Conservation (phyloP, 30 jellyfish, hydroid and myxozoan species). For the Pseudorhiza aurosa region DNA sequence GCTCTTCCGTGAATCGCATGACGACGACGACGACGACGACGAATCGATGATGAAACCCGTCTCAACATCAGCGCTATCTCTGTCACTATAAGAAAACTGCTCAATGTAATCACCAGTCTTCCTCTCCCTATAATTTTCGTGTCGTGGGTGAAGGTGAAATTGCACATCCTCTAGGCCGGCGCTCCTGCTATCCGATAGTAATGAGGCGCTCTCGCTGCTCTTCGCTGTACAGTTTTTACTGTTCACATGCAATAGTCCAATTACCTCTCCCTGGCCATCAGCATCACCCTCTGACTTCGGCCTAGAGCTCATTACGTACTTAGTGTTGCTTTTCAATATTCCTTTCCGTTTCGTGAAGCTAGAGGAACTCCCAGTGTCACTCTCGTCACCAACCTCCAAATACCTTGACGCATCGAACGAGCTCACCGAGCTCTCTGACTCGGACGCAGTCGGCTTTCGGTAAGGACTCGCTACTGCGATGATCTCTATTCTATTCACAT, state of each 20-base stretch:
- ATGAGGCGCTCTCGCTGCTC: constrained; percentile 2
- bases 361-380: constrained; percentile 55
- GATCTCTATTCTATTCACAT: constrained; percentile 43
- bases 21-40: constrained; percentile 27
- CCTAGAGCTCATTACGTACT: constrained; percentile 36
- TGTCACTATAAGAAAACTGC: constrained; percentile 7
- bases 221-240: background rate
- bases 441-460: constrained; percentile 56
- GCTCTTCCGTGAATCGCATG: constrained; percentile 69
- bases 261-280: constrained; percentile 40
- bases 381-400: constrained; percentile 69
- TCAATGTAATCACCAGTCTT: constrained; percentile 1
- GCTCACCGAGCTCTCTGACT: constrained; percentile 50
- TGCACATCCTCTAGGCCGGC: background rate
- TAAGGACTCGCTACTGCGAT: constrained; percentile 41
- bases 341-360: constrained; percentile 63
- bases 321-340: constrained; percentile 48
- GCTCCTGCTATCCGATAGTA: background rate
- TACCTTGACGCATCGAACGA: constrained; percentile 68
- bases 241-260: constrained; percentile 48
- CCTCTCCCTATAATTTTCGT: background rate
- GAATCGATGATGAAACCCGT: constrained; percentile 52
- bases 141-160: constrained; percentile 29
- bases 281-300: constrained; percentile 63
- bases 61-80: constrained; percentile 58